These are phyloP conservation scores for Hippasteria phrygiana DNA, from an alignment of 53 echinoderm and acorn worm genomes.

Conservation along the genomic window DNA sequence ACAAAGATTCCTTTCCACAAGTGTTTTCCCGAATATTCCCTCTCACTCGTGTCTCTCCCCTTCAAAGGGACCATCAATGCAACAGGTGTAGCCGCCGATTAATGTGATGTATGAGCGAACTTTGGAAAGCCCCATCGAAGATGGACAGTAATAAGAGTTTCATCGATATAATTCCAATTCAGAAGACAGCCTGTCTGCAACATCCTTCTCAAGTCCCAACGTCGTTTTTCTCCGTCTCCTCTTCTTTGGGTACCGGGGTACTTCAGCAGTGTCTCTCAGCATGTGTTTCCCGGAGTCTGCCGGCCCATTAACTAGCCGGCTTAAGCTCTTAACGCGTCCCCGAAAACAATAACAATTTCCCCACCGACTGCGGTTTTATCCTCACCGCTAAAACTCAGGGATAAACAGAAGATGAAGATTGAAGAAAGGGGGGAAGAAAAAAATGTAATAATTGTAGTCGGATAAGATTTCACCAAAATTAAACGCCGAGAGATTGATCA, in stretches of 20 bases:
- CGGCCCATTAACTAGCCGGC: conserved; percentile 21
- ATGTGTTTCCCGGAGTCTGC: conserved; percentile 2
- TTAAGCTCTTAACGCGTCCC: conserved; percentile 41
- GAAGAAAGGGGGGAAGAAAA: not conserved
- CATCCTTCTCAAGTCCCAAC: not conserved
- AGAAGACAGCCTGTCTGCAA: conserved; percentile 15
- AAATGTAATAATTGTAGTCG: conserved; percentile 68
- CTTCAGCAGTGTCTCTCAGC: not conserved
- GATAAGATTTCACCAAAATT: conserved; percentile 61
- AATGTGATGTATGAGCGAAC: not conserved
- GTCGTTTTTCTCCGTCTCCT: not conserved
- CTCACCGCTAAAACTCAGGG: not conserved
- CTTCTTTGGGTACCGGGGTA: not conserved
- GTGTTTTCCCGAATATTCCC: not conserved
- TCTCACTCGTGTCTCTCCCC: not conserved
- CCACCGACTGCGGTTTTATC: not conserved
- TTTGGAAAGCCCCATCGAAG: not conserved
- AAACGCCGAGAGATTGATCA: conserved; percentile 67
- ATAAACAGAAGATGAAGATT: not conserved
- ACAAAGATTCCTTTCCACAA: too few relatives aligned
- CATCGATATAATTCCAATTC: not conserved
- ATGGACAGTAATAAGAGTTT: not conserved
- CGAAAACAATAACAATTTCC: conserved; percentile 46
- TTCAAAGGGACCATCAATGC: not conserved
- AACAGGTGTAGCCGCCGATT: not conserved